phyloP scores from a whole-genome alignment of 2,888 invertebrate species.

The Andrena marginata region DNA sequence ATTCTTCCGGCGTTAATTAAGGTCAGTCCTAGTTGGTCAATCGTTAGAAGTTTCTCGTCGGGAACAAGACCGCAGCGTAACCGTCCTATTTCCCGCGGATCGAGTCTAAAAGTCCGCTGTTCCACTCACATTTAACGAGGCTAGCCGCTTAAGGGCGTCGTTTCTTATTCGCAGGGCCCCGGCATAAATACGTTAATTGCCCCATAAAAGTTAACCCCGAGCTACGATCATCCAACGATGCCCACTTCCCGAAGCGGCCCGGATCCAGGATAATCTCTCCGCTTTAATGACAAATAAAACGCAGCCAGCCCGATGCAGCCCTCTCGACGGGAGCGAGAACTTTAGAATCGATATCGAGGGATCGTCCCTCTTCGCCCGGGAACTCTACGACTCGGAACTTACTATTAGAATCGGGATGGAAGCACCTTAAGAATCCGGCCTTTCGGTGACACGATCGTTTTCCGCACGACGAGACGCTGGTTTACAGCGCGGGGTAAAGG shows the following conservation, averaged over 20 bases:
- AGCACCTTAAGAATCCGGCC: too few species aligned
- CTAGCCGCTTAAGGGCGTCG: conserved; percentile 13
- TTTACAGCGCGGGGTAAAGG: not conserved
- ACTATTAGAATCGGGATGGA: too few species aligned
- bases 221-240: conserved; percentile 22
- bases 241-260: not conserved
- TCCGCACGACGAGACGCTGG: not conserved
- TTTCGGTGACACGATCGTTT: not conserved
- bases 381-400: too few species aligned
- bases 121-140: conserved; percentile 19
- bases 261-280: not conserved
- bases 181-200: conserved; percentile 50
- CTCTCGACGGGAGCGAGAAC: not conserved
- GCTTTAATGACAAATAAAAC: conserved; percentile 41
- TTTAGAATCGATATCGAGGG: not conserved
- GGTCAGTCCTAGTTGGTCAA: not conserved
- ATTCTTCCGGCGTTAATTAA: not conserved
- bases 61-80: not conserved
- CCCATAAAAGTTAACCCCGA: conserved; percentile 40
- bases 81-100: not conserved
- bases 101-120: not conserved
- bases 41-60: conserved; percentile 25
- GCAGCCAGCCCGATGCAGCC: not conserved
- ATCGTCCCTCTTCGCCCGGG: too few species aligned
- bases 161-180: conserved; percentile 38